Percentiles rank a stretch among this genome's conserved stretches.
Evolutionary conservation across 1,140 invertebrate genomes (phyloP).

Genomic region (Ganaspis sp.): DNA sequence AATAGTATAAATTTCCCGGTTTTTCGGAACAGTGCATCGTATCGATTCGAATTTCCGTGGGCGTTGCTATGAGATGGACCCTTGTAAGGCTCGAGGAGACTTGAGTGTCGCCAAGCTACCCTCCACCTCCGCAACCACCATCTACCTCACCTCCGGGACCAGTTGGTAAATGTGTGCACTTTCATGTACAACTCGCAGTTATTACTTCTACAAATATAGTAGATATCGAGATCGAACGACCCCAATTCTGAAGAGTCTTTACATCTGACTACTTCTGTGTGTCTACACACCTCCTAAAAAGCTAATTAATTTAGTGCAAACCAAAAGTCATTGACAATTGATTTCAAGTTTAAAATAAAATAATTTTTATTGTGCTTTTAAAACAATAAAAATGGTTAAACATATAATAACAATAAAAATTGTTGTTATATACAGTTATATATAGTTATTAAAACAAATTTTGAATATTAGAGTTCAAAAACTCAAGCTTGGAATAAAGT

Average conservation of each 20-base stretch:
- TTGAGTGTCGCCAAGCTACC: conserved; percentile 76
- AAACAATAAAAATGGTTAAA: too few relatives aligned
- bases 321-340: not conserved
- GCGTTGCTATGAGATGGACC: conserved; percentile 78
- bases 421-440: too few relatives aligned
- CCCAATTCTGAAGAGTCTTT: conserved; percentile 29
- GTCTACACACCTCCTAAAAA: conserved; percentile 18
- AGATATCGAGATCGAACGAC: conserved; percentile 62
- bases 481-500: too few relatives aligned
- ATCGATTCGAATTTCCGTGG: conserved; percentile 76
- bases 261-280: not conserved
- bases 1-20: conserved; percentile 71
- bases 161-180: conserved; percentile 42
- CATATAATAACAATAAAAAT: too few relatives aligned
- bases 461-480: too few relatives aligned
- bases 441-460: too few relatives aligned
- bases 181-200: conserved; percentile 58
- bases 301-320: conserved; percentile 15
- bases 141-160: conserved; percentile 57
- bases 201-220: conserved; percentile 71
- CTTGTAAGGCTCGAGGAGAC: conserved; percentile 73
- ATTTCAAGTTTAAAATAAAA: too few relatives aligned
- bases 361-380: too few relatives aligned
- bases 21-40: conserved; percentile 75
- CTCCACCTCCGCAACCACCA: conserved; percentile 62